A percentile compares a stretch with the other conserved stretches of the same genome.
Evolutionary conservation across 2,113 vertebrate genomes (phyloP).

Genomic region (Dasyprocta punctata): DNA sequence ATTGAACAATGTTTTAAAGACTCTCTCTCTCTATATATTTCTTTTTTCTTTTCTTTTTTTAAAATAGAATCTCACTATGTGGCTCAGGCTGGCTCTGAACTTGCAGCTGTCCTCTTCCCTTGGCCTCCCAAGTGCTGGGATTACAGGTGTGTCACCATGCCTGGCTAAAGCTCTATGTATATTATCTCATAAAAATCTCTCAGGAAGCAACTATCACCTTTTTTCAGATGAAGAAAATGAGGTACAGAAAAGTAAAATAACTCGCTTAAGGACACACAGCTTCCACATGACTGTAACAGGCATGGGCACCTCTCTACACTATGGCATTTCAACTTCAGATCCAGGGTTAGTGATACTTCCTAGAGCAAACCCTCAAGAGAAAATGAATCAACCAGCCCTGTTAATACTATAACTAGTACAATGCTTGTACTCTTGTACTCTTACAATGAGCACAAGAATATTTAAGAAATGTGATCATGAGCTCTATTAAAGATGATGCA

Average conservation of each 20-base stretch:
- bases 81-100: neutral
- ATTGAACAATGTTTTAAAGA: neutral
- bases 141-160: neutral
- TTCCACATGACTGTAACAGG: neutral
- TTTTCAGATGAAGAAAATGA: neutral
- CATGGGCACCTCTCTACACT: neutral
- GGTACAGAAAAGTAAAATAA: neutral
- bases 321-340: neutral
- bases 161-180: neutral
- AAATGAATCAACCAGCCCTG: neutral
- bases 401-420: neutral
- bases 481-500: neutral
- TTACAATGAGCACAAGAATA: neutral
- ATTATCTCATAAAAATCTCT: conserved; percentile 2
- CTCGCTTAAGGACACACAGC: neutral
- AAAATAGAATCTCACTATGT: neutral
- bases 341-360: neutral
- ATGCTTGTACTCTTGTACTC: neutral
- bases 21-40: neutral
- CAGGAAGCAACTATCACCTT: neutral
- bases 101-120: neutral
- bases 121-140: neutral
- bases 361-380: conserved; percentile 22
- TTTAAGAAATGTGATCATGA: neutral
- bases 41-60: neutral